Conservation (phyloP, 2,113 vertebrate genomes). For the Pomatostomus ruficeps region DNA sequence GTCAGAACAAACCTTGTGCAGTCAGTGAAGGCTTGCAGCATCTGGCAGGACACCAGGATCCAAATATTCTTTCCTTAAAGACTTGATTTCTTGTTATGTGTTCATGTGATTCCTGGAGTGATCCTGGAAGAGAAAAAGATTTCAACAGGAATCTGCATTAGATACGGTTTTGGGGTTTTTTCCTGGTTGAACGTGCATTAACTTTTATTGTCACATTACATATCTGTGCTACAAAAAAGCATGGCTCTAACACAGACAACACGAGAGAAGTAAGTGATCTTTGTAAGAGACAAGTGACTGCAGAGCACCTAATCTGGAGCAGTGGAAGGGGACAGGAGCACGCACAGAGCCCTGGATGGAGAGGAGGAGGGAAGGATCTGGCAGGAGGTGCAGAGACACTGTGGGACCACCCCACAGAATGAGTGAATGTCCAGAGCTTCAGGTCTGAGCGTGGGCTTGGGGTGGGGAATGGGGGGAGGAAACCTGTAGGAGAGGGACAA, state of each 20-base stretch:
- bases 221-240: not conserved
- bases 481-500: not conserved
- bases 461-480: not conserved
- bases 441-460: not conserved
- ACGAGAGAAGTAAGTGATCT: not conserved
- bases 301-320: not conserved
- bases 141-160: not conserved
- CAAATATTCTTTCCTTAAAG: not conserved
- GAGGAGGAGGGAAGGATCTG: not conserved
- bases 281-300: not conserved
- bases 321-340: not conserved
- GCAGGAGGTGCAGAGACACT: not conserved
- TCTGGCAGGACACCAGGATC: not conserved
- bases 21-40: not conserved
- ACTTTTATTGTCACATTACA: not conserved
- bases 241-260: not conserved
- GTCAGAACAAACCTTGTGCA: not conserved
- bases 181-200: not conserved
- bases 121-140: not conserved
- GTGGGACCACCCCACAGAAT: not conserved
- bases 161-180: not conserved
- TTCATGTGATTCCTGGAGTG: not conserved
- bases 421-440: not conserved
- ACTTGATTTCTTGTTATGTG: not conserved
- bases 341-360: fast-evolving